Evolutionary conservation across 1,140 invertebrate species (phyloP).

Genomic region (Lanistes nyassanus): DNA sequence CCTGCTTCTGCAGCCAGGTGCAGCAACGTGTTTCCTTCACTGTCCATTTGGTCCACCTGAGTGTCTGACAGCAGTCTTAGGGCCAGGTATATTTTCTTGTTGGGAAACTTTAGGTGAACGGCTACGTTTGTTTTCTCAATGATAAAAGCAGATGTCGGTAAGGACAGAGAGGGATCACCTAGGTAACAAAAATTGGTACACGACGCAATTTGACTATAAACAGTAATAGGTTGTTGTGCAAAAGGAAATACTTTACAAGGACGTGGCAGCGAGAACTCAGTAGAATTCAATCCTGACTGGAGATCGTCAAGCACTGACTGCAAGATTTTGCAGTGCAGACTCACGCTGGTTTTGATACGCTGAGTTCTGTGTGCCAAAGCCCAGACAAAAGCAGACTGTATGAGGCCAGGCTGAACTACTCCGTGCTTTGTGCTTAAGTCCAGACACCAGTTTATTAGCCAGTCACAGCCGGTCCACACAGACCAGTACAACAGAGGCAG

Average conservation of each 20-base stretch:
- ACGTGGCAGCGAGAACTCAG: no score
- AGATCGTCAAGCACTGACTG: no score
- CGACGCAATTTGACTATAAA: no score
- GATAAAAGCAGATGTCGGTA: background rate
- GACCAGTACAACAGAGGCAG: conserved; percentile 8
- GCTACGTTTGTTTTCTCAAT: background rate
- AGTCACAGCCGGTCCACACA: background rate
- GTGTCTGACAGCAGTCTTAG: conserved; percentile 14
- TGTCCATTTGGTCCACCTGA: background rate
- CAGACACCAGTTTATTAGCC: conserved; percentile 9
- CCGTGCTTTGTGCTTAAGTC: background rate
- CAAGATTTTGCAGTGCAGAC: no score
- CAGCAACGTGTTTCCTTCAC: conserved; percentile 11
- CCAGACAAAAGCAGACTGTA: no score
- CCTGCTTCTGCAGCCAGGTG: background rate
- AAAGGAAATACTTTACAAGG: no score
- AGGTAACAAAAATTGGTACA: background rate
- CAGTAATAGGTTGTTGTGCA: no score
- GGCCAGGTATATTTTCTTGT: background rate
- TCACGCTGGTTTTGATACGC: no score
- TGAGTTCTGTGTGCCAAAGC: no score
- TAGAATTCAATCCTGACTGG: no score
- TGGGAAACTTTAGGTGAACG: background rate
- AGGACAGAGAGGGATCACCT: background rate
- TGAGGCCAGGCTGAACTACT: background rate